A percentile compares a stretch with the other conserved stretches of the same genome.
Evolutionary conservation across 2,888 invertebrate species (phyloP).

Genomic region (Cryptus armator): DNA sequence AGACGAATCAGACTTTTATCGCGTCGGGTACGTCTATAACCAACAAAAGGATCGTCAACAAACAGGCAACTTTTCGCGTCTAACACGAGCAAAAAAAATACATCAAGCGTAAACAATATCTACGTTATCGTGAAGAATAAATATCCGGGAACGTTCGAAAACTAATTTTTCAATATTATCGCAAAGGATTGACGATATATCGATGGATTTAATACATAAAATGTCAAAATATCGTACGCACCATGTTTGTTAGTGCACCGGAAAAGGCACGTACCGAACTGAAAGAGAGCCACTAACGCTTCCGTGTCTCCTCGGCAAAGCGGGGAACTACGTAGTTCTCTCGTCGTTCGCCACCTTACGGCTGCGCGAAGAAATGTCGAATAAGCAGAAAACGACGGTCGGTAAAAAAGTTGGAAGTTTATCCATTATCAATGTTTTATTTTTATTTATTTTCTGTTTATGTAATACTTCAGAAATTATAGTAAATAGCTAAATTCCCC

Average conservation of each 20-base stretch:
- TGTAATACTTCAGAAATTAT: background rate
- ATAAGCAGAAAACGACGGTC: background rate
- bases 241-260: constrained; percentile 78
- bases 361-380: background rate
- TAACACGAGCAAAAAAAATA: constrained; percentile 18
- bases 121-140: background rate
- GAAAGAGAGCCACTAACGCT: constrained; percentile 71
- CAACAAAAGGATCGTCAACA: constrained; percentile 57
- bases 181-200: constrained; percentile 69
- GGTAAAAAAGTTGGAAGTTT: background rate
- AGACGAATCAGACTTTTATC: background rate
- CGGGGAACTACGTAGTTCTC: constrained; percentile 43
- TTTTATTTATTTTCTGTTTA: too few species aligned
- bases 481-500: background rate
- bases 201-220: constrained; percentile 71
- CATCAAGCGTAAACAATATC: constrained; percentile 49
- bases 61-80: constrained; percentile 41
- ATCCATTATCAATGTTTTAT: background rate
- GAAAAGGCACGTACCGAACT: constrained; percentile 74
- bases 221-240: constrained; percentile 74
- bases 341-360: background rate
- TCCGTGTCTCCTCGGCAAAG: constrained; percentile 47
- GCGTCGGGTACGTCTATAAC: constrained; percentile 52
- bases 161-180: constrained; percentile 1
- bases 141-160: constrained; percentile 35